These are phyloP conservation scores for Tupaia chinensis DNA, from an alignment of 2,113 vertebrate species.

Conservation along the genomic window DNA sequence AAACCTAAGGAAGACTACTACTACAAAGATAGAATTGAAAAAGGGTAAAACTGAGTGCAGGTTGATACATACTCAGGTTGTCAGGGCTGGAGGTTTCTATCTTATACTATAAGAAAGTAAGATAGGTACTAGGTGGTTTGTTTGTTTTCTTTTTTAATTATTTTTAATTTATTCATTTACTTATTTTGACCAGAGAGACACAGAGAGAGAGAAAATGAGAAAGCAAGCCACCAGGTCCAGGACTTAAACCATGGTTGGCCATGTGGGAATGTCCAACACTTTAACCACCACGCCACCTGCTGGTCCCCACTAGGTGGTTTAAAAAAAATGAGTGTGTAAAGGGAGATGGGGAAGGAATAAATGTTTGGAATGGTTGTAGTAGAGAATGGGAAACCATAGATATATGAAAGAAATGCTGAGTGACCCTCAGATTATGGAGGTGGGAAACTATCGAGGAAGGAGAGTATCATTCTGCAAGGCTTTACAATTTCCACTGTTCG, in stretches of 20 bases:
- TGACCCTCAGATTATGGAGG: background rate
- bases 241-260: no score
- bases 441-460: background rate
- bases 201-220: no score
- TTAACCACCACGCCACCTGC: no score
- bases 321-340: no score
- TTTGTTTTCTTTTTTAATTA: no score
- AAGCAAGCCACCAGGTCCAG: no score
- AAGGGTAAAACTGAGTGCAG: background rate
- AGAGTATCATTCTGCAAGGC: background rate
- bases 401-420: background rate
- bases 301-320: no score
- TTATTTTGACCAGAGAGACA: no score
- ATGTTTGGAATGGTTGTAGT: background rate
- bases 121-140: background rate
- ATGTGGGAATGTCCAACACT: no score
- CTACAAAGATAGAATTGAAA: background rate
- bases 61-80: background rate
- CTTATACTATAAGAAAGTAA: conserved; percentile 4
- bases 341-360: background rate
- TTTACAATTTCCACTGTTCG: background rate
- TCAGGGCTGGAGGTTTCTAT: background rate
- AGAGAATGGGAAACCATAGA: background rate
- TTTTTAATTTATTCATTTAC: no score
- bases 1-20: background rate